A percentile compares a stretch with the other conserved stretches of the same genome.
Conservation (phyloP, 2,797 vertebrate genomes). For the Gorsachius magnificus region DNA sequence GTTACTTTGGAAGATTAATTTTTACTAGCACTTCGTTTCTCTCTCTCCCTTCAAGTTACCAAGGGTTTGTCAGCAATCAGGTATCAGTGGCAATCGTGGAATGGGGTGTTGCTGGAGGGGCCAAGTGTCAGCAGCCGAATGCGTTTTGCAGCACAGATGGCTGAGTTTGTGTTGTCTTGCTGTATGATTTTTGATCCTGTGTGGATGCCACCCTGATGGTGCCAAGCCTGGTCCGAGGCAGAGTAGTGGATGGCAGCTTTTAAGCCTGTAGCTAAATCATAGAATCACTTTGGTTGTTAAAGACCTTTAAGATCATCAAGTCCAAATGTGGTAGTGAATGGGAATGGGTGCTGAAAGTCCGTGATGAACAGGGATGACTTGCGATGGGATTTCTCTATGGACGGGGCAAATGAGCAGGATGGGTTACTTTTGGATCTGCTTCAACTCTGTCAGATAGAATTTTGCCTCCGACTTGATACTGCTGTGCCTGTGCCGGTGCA, state of each 20-base stretch:
- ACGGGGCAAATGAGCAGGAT: fast-evolving
- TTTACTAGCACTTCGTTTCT: not conserved
- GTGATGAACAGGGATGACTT: fast-evolving
- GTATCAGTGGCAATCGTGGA: not conserved
- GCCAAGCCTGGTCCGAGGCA: not conserved
- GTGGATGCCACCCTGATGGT: not conserved
- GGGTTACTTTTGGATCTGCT: not conserved
- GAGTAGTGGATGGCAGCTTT: not conserved
- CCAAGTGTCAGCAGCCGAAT: not conserved
- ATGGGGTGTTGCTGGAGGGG: not conserved
- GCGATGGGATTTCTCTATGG: not conserved
- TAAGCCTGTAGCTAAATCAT: not conserved
- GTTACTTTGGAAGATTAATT: not conserved
- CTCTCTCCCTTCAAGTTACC: no score
- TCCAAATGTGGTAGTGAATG: not conserved
- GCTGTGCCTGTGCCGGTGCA: not conserved
- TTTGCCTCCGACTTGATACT: not conserved
- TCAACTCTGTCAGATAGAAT: not conserved
- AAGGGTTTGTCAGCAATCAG: not conserved
- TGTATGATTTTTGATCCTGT: not conserved
- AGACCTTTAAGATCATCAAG: no score
- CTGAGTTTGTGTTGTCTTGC: not conserved
- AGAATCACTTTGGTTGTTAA: no score
- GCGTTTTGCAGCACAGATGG: not conserved
- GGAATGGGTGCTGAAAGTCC: not conserved